Evolutionary conservation across 2,113 vertebrate genomes (phyloP).

Genomic region (Prolemur simus): DNA sequence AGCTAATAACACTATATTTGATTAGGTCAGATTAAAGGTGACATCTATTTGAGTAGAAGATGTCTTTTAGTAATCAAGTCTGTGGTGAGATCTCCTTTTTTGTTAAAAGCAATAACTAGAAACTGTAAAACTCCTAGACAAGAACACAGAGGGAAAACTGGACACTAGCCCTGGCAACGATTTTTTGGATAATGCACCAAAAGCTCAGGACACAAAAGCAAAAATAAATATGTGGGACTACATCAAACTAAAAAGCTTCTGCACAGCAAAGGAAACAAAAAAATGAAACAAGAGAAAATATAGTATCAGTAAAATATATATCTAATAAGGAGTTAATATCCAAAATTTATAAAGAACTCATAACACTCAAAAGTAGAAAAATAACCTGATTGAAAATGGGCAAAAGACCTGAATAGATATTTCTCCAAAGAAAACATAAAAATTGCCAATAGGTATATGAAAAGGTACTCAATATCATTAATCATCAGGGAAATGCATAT

Average conservation of each 20-base stretch:
- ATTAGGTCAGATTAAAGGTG: conserved; percentile 10
- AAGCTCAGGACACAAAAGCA: not conserved
- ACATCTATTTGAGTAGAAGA: conserved; percentile 41
- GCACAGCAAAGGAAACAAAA: not conserved
- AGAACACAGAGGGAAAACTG: not conserved
- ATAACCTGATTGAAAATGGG: not conserved
- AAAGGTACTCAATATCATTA: not conserved
- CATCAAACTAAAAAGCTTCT: not conserved
- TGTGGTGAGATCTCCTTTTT: conserved; percentile 25
- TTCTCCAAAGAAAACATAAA: not conserved
- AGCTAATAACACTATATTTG: not conserved
- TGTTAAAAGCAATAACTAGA: conserved; percentile 57
- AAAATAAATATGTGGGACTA: not conserved
- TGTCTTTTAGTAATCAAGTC: conserved; percentile 47
- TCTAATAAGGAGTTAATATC: not conserved
- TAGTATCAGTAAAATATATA: not conserved
- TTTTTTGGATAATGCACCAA: not conserved
- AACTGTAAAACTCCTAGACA: not conserved
- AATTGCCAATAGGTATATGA: not conserved
- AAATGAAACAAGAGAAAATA: not conserved
- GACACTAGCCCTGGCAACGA: not conserved
- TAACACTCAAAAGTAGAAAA: not conserved
- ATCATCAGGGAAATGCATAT: not conserved
- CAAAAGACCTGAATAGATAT: not conserved
- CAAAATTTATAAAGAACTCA: not conserved